Conservation (phyloP, 2,888 invertebrate species). For the Drosophila putrida region DNA sequence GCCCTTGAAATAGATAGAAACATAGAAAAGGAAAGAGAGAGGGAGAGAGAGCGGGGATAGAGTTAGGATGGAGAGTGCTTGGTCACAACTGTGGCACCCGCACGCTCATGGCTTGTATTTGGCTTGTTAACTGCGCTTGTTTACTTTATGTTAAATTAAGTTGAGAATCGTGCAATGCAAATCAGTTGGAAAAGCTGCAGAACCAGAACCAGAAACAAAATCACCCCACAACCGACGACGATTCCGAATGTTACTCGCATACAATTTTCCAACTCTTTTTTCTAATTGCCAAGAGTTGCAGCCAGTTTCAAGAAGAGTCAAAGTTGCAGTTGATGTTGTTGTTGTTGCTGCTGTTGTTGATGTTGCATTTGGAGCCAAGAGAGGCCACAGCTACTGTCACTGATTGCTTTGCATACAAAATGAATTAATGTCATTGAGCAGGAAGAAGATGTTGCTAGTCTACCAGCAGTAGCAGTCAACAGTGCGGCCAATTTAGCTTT, state of each 20-base stretch:
- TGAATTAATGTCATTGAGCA: constrained; percentile 80
- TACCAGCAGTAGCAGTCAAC: constrained; percentile 38
- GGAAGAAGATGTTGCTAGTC: constrained; percentile 76
- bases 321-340: constrained; percentile 19
- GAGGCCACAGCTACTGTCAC: constrained; percentile 64
- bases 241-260: constrained; percentile 47
- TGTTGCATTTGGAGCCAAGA: constrained; percentile 28
- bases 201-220: constrained; percentile 50
- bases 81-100: constrained; percentile 63
- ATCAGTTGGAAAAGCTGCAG: constrained; percentile 70
- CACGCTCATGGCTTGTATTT: constrained; percentile 80
- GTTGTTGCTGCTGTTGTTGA: background rate
- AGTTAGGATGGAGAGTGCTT: background rate
- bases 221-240: constrained; percentile 16
- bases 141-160: constrained; percentile 84
- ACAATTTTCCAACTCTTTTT: constrained; percentile 79
- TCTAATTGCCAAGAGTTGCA: constrained; percentile 73
- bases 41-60: background rate
- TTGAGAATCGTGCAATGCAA: constrained; percentile 83
- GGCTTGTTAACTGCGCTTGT: constrained; percentile 82
- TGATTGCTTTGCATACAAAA: constrained; percentile 80
- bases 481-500: constrained; percentile 23
- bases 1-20: constrained; percentile 43
- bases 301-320: constrained; percentile 18
- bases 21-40: constrained; percentile 10